Evolutionary conservation across 2,797 vertebrate species (phyloP).

Genomic region (Gallinago solitaria): DNA sequence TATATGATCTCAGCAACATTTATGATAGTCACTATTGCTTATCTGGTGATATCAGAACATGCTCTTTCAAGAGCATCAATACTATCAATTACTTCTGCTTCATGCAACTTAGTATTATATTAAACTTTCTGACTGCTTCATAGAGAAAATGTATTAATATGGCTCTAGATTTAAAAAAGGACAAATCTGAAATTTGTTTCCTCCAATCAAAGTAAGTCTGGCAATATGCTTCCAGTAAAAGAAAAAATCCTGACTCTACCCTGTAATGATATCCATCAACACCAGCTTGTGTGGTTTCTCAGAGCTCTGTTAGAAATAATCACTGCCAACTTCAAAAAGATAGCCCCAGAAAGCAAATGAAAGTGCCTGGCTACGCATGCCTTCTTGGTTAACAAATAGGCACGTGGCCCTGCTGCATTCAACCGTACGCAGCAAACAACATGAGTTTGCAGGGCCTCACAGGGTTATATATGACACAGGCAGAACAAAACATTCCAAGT

Average conservation of each 20-base stretch:
- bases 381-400: not conserved
- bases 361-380: not conserved
- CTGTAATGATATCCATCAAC: not conserved
- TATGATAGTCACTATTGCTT: not conserved
- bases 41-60: not conserved
- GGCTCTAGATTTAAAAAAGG: not conserved
- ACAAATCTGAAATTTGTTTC: not conserved
- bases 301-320: not conserved
- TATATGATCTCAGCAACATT: not conserved
- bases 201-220: not conserved
- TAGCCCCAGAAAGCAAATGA: not conserved
- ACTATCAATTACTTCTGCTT: not conserved
- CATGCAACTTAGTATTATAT: not conserved
- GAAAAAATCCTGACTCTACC: not conserved
- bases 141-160: not conserved
- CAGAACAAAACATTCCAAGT: not conserved
- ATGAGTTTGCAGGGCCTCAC: not conserved
- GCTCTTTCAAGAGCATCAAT: not conserved
- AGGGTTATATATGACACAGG: accelerated
- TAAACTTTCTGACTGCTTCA: not conserved
- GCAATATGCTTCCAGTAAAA: not conserved
- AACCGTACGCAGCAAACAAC: not conserved
- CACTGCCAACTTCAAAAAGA: not conserved
- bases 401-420: not conserved
- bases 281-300: not conserved